phyloP scores from a whole-genome alignment of 2,113 vertebrate genomes.

The Thamnophis sirtalis region DNA sequence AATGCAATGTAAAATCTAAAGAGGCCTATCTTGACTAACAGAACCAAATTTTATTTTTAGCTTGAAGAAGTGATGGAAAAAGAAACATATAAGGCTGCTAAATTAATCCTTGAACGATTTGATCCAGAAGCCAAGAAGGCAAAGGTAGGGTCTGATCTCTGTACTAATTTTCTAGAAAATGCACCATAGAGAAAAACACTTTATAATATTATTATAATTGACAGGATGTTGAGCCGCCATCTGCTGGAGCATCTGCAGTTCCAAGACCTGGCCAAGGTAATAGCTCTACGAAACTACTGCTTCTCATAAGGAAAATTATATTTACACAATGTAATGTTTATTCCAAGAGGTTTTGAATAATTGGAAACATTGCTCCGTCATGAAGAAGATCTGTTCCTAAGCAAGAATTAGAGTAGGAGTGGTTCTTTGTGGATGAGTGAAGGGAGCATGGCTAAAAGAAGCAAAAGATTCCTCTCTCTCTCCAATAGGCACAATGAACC shows the following conservation, averaged over 20 bases:
- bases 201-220: slow-evolving; percentile 66
- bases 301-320: slow-evolving; percentile 62
- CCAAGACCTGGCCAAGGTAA: slow-evolving; percentile 94
- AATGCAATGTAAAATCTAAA: background rate
- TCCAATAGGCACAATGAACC: background rate
- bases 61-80: slow-evolving; percentile 99
- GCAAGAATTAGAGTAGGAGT: slow-evolving; percentile 35
- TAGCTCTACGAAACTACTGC: slow-evolving; percentile 61
- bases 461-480: background rate
- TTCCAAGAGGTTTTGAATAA: slow-evolving; percentile 7
- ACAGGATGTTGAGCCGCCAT: slow-evolving; percentile 82
- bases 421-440: background rate
- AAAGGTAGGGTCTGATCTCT: slow-evolving; percentile 72
- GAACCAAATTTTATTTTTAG: slow-evolving; percentile 68
- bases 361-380: background rate
- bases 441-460: background rate
- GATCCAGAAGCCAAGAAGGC: slow-evolving; percentile 89
- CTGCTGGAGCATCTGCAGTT: slow-evolving; percentile 76
- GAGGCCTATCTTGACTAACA: slow-evolving; percentile 36
- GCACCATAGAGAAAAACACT: slow-evolving; percentile 34
- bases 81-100: slow-evolving; percentile 96
- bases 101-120: slow-evolving; percentile 97
- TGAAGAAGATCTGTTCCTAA: slow-evolving; percentile 24
- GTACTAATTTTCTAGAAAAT: slow-evolving; percentile 49
- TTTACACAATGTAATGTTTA: slow-evolving; percentile 57